Base-by-base conservation (phyloP, 37 sponge, comb jelly and placozoan genomes). In the Bolinopsis microptera region DNA sequence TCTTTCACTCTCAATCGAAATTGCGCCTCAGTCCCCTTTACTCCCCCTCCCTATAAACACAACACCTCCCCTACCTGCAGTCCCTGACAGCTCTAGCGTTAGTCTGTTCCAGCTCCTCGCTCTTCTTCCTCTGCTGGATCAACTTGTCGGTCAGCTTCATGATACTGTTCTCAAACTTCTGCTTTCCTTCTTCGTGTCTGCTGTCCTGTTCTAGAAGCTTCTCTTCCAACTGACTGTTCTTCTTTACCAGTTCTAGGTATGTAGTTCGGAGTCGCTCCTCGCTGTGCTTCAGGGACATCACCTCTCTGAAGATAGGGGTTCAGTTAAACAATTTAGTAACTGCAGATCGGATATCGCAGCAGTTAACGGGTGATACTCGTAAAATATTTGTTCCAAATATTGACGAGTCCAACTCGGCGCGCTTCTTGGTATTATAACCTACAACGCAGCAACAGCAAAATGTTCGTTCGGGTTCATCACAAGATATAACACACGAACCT, bases 221-320 rank as follows among this genome's bases (percentile, higher is more conserved):
- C 37, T 80, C 82, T 37, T 80, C 82, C 22, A 80, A 34, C 23
- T 80, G 38, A 34, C 37, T 80, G 37, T 80, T 80, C 82, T 80
- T 80, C 35, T 35, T 35, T 13, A 80, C 37, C 23, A 80, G 82
- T 30, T 80, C 82, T 21, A 80, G 38, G 82, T 80, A 80, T 34
- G 82, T 80, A 13, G 38, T 30, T 30, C 38, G 16, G 21, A 80
- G 38, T 35, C 82, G 35, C 37, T 80, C 82, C 37, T 80, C 82
- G 32, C 82, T 80, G 82, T 80, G 82, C 82, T 80, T 80, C 82
- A 80, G 38, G 22, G 82, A 33, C 82, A 80, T 80, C 37, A 80
- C 82, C 82, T 80, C 82, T 30, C 82, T 80, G 82, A 8, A 37
- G 30, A 30, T 2, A 32, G 74, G 9, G 16, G 18, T 18, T 21